Base-by-base conservation (phyloP, 2,113 vertebrate species). In the Dendrocopos noguchii region DNA sequence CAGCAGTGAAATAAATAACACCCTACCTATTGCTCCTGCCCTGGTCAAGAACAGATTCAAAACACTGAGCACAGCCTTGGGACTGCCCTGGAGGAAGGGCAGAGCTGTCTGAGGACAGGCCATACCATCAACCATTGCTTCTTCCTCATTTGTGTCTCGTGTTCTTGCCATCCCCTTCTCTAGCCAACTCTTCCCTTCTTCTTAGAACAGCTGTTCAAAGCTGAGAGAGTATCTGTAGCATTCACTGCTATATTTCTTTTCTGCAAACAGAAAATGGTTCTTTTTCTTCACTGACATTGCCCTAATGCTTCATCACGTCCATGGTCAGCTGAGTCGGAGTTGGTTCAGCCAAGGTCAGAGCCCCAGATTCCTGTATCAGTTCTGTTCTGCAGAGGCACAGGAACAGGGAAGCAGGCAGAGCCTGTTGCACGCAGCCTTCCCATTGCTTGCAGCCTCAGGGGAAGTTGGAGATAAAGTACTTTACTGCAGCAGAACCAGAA, bases 371-470 rank as follows among this genome's bases (percentile, higher is more conserved):
- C 76, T 0, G 2, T 83, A 47, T 94, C 90, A 34, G 61, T 85
- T 94, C 82, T 91, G 57, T 87, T 65, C 79, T 83, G 81, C 56
- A 47, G 60, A 84, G 64, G 80, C 27, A 2, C 80, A 80, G 65
- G 50, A 86, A 93, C 6, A 44, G 80, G 72, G 93, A 95, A 96
- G 87, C 53, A 89, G 55, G 77, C 76, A 94, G 85, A 83, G 55
- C 53, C 44, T 0, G 0, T 15, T 63, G 50, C 78, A 42, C 6
- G 0, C 46, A 84, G 59, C 59, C 78, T 90, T 86, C 60, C 73
- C 2, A 0, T 50, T 56, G 85, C 55, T 84, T 50, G 31, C 82
- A 75, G 50, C 70, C 66, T 33, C 5, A 17, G 42, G 25, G 65
- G 82, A 78, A 95, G 82, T 70, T 68, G 66, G 74, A 83, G 13